Evolutionary conservation across 2,888 invertebrate species (phyloP), one percentile per base, ranked within the genome.

Genomic region (Drosophila pseudotakahashii): DNA sequence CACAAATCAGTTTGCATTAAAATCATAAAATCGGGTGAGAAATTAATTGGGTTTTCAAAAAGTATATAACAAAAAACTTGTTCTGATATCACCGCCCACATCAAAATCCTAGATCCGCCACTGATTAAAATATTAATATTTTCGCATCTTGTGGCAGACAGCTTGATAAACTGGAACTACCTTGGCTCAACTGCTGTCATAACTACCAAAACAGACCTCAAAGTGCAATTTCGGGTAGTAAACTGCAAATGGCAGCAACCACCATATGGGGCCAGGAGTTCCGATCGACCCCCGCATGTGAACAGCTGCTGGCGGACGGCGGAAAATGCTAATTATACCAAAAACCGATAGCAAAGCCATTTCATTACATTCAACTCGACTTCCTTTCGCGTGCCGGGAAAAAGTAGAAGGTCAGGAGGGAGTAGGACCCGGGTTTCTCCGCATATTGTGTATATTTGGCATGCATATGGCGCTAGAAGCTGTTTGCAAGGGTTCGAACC

Each of bases 311-410:
- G 76, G 58, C 84, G 76, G 44, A 39, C 54, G 69, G 73, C 70
- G 76, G 84, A 62, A 67, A 73, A 81, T 74, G 87, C 66, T 84
- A 87, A 87, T 81, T 81, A 76, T 81, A 79, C 70, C 78, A 60
- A 61, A 85, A 55, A 48, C 51, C 74, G 66, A 71, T 79, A 53
- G 57, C 45, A 41, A 52, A 69, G 41, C 58, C 76, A 64, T 81
- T 81, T 79, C 72, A 79, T 81, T 71, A 79, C 68, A 79, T 71
- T 63, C 50, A 36, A 39, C 48, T 61, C 67, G 45, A 79, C 77
- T 69, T 76, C 51, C 81, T 53, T 60, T 71, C 78, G 79, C 81
- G 81, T 81, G 79, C 76, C 79, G 50, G 19, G 30, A n/a, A 30
- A 32, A 26, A 16, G 14, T 3, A n/a, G 9, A 10, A 37, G n/a